These are phyloP conservation scores for Idaea straminata DNA, from an alignment of 2,888 invertebrate genomes.

Conservation along the genomic window DNA sequence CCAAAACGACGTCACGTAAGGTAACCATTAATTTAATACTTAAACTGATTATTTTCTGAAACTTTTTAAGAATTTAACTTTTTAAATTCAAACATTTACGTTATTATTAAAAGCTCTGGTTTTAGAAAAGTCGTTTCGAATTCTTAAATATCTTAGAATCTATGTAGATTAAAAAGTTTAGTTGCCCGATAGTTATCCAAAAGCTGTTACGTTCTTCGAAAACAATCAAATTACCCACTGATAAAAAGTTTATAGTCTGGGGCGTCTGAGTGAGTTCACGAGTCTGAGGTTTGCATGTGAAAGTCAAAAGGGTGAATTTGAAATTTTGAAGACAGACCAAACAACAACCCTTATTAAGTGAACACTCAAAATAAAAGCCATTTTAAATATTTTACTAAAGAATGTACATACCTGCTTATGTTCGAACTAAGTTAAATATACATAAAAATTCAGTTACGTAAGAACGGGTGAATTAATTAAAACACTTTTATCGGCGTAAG, in stretches of 20 bases:
- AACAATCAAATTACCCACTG: background rate
- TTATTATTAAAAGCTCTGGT: conserved; percentile 15
- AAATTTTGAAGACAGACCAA: conserved; percentile 17
- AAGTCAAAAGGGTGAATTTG: conserved; percentile 23
- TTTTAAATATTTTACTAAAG: conserved; percentile 1
- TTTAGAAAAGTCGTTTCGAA: background rate
- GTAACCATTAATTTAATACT: background rate
- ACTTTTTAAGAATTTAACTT: conserved; percentile 6
- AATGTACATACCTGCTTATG: too few relatives aligned
- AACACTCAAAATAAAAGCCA: conserved; percentile 7
- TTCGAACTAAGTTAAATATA: too few relatives aligned
- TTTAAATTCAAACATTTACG: background rate
- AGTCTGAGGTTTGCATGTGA: conserved; percentile 16
- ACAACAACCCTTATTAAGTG: conserved; percentile 7
- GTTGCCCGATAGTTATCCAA: conserved; percentile 1
- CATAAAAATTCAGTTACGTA: too few relatives aligned
- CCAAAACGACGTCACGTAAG: background rate
- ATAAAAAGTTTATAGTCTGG: background rate
- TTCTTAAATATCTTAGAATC: background rate
- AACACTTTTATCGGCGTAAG: too few relatives aligned
- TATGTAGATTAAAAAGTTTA: background rate
- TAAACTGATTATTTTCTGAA: background rate
- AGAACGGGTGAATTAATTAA: too few relatives aligned
- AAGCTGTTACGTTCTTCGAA: background rate
- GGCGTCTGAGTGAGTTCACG: background rate